Conservation (phyloP, 2,797 vertebrate genomes). For the Poecilia picta region DNA sequence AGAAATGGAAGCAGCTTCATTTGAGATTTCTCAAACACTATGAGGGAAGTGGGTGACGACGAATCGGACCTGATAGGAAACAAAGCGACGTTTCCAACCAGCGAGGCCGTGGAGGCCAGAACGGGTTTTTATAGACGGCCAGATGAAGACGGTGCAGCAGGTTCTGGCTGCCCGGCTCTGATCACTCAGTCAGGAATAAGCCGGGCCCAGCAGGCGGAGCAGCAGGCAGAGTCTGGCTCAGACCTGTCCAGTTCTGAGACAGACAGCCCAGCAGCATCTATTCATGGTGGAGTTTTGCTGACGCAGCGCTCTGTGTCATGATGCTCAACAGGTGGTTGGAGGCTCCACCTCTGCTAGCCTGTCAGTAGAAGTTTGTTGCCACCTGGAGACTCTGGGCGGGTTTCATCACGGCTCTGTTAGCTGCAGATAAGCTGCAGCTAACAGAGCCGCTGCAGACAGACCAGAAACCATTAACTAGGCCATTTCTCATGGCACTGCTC, state of each 20-base stretch:
- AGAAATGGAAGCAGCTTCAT: background rate
- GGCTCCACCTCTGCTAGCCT: conserved; percentile 23
- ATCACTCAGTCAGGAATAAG: background rate
- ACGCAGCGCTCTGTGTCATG: conserved; percentile 1
- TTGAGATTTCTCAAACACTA: background rate
- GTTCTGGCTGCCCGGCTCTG: background rate
- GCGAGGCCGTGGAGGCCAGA: background rate
- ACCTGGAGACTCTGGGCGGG: conserved; percentile 50
- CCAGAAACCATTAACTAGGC: conserved; percentile 69
- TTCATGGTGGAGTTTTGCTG: conserved; percentile 4
- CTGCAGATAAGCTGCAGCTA: conserved; percentile 66
- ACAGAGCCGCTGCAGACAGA: conserved; percentile 46
- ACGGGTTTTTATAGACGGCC: background rate
- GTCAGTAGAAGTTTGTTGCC: conserved; percentile 57
- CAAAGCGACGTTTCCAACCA: background rate
- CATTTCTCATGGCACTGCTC: conserved; percentile 71
- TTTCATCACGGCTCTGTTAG: conserved; percentile 61
- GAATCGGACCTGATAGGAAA: background rate
- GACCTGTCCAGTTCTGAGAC: no score
- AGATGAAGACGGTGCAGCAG: background rate
- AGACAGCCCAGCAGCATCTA: background rate
- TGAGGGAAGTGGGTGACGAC: background rate
- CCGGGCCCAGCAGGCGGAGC: background rate
- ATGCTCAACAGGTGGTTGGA: conserved; percentile 14
- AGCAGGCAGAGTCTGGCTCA: background rate